Evolutionary conservation across 2,888 invertebrate genomes (phyloP).

Genomic region (Yponomeuta plumbellus): DNA sequence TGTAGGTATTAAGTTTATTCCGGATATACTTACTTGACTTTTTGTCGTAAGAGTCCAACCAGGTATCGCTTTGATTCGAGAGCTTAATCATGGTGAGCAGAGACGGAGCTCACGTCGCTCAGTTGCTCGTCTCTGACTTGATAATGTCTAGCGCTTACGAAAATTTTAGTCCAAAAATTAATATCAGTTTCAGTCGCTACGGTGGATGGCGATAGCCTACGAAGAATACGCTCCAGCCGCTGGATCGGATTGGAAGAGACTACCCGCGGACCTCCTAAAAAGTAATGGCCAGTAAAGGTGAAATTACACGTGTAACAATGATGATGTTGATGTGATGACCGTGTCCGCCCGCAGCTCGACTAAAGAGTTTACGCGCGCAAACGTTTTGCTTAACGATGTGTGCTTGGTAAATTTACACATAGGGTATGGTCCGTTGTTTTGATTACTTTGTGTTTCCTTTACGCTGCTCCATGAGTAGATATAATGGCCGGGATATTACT

Average conservation of each 20-base stretch:
- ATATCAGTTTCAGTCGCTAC: too few relatives aligned
- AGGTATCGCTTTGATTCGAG: too few relatives aligned
- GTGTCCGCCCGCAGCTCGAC: slow-evolving; percentile 52
- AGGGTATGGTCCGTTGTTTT: slow-evolving; percentile 12
- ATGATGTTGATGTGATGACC: slow-evolving; percentile 45
- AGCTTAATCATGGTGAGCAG: too few relatives aligned
- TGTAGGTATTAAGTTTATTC: too few relatives aligned
- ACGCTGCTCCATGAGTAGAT: too few relatives aligned
- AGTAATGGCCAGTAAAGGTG: slow-evolving; percentile 66
- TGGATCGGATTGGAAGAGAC: slow-evolving; percentile 4
- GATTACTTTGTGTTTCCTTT: background rate
- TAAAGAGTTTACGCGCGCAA: slow-evolving; percentile 59
- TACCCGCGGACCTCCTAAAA: slow-evolving; percentile 38
- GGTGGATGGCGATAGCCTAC: background rate
- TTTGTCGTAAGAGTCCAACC: too few relatives aligned
- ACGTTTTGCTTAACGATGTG: slow-evolving; percentile 55
- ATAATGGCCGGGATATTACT: too few relatives aligned
- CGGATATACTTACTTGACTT: too few relatives aligned
- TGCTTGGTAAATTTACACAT: slow-evolving; percentile 19
- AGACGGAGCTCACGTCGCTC: too few relatives aligned
- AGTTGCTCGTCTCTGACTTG: too few relatives aligned
- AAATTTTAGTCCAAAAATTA: too few relatives aligned
- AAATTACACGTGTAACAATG: slow-evolving; percentile 66
- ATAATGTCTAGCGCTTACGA: too few relatives aligned
- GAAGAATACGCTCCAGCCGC: background rate